phyloP scores from a whole-genome alignment of 92 coral and sea anemone genomes.

The Isaurus tuberculatus region DNA sequence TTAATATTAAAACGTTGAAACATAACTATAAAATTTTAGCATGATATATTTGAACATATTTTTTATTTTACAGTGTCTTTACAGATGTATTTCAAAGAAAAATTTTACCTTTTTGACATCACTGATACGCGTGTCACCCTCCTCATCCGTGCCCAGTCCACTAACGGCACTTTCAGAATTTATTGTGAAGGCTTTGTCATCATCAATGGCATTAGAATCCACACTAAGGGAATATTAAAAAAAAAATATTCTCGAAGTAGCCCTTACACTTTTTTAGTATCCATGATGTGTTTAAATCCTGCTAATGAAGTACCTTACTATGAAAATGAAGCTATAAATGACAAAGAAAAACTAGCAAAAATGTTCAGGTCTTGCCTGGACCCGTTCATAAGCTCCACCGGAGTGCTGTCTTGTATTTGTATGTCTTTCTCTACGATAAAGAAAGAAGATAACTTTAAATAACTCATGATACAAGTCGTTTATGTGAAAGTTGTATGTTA shows the following conservation, averaged over 20 bases:
- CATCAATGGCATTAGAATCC: slow-evolving; percentile 79
- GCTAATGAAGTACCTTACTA: background rate
- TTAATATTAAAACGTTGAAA: too few species aligned
- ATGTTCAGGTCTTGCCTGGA: slow-evolving; percentile 72
- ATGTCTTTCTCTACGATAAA: slow-evolving; percentile 78
- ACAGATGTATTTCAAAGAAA: too few species aligned
- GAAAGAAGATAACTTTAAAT: background rate
- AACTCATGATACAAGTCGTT: too few species aligned
- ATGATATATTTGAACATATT: too few species aligned
- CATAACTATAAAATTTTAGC: too few species aligned
- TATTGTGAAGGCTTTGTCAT: slow-evolving; percentile 75
- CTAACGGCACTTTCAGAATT: slow-evolving; percentile 94
- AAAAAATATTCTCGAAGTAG: background rate
- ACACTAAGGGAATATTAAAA: slow-evolving; percentile 51
- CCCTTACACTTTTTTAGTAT: background rate
- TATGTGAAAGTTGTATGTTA: too few species aligned
- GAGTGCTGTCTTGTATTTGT: slow-evolving; percentile 82
- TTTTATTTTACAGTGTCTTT: too few species aligned
- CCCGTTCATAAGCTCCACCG: slow-evolving; percentile 84
- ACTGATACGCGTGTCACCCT: slow-evolving; percentile 86
- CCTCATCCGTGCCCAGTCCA: slow-evolving; percentile 92
- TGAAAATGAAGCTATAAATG: background rate
- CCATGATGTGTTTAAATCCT: background rate
- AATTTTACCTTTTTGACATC: slow-evolving; percentile 60
- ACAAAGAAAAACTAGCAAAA: background rate